A percentile compares a stretch with the other conserved stretches of the same genome.
Evolutionary conservation across 1,140 invertebrate genomes (phyloP).

Genomic region (Leguminivora glycinivorella): DNA sequence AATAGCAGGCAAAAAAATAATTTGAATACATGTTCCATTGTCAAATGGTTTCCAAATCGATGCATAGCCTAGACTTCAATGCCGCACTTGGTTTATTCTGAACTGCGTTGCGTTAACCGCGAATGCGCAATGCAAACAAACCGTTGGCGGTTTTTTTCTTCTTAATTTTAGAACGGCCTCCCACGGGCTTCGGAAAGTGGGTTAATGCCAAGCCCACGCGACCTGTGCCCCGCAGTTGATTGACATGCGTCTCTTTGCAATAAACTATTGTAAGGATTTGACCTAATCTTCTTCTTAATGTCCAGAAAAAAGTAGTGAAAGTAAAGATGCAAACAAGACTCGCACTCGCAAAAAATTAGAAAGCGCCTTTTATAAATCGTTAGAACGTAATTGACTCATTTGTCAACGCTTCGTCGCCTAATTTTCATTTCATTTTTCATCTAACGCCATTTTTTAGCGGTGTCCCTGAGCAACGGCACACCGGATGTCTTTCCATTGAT

Average conservation of each 20-base stretch:
- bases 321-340: not conserved
- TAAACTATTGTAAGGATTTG: conserved; percentile 31
- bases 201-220: conserved; percentile 71
- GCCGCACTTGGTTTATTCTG: conserved; percentile 35
- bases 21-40: conserved; percentile 21
- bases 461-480: conserved; percentile 2
- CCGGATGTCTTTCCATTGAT: conserved; percentile 22
- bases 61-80: conserved; percentile 34
- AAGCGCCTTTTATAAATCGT: not conserved
- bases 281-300: not conserved
- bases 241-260: conserved; percentile 48
- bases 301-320: conserved; percentile 6
- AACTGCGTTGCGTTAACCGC: conserved; percentile 50
- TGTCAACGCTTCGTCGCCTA: not conserved
- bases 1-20: conserved; percentile 17
- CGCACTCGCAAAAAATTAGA: not conserved
- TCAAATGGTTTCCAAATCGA: conserved; percentile 30
- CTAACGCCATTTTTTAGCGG: not conserved
- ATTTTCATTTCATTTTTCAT: not conserved
- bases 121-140: conserved; percentile 46
- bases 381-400: not conserved
- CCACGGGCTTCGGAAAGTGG: conserved; percentile 62
- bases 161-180: conserved; percentile 58
- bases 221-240: conserved; percentile 52
- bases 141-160: conserved; percentile 46